Percentiles rank a stretch among this genome's conserved stretches.
phyloP scores from a whole-genome alignment of 2,888 invertebrate species.

The Euspilapteryx auroguttella region DNA sequence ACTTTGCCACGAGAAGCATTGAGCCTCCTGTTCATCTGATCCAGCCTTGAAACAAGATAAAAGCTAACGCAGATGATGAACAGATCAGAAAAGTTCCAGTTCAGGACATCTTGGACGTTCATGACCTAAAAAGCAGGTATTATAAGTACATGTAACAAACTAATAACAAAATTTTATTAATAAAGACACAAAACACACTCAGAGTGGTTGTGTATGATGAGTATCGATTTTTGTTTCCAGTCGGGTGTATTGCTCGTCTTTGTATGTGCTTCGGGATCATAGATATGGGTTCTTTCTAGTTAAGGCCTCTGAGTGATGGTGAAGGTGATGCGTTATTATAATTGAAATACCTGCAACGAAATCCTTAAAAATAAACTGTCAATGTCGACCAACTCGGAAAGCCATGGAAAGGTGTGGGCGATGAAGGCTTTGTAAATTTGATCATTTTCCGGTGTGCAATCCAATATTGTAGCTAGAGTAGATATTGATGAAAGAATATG shows the following conservation, averaged over 20 bases:
- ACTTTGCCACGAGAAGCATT: slow-evolving; percentile 20
- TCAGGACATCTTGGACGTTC: slow-evolving; percentile 60
- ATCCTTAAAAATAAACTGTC: slow-evolving; percentile 12
- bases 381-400: slow-evolving; percentile 13
- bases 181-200: too few species aligned
- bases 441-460: slow-evolving; percentile 9
- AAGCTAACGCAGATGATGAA: slow-evolving; percentile 69
- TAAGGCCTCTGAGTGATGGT: too few species aligned
- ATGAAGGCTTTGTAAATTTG: slow-evolving; percentile 12
- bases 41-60: slow-evolving; percentile 63
- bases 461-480: slow-evolving; percentile 7
- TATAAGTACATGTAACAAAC: too few species aligned
- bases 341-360: slow-evolving; percentile 20
- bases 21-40: slow-evolving; percentile 54
- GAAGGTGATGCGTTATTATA: too few species aligned
- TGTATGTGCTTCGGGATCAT: too few species aligned
- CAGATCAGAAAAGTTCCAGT: slow-evolving; percentile 70
- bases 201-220: too few species aligned
- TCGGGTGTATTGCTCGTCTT: too few species aligned
- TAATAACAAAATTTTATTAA: too few species aligned
- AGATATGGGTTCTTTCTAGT: too few species aligned
- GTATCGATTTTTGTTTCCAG: too few species aligned
- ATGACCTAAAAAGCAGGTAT: slow-evolving; percentile 23
- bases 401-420: slow-evolving; percentile 12
- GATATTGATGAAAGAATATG: slow-evolving; percentile 13